Evolutionary conservation across 2,888 invertebrate genomes (phyloP).

Genomic region (Hybos culiciformis): DNA sequence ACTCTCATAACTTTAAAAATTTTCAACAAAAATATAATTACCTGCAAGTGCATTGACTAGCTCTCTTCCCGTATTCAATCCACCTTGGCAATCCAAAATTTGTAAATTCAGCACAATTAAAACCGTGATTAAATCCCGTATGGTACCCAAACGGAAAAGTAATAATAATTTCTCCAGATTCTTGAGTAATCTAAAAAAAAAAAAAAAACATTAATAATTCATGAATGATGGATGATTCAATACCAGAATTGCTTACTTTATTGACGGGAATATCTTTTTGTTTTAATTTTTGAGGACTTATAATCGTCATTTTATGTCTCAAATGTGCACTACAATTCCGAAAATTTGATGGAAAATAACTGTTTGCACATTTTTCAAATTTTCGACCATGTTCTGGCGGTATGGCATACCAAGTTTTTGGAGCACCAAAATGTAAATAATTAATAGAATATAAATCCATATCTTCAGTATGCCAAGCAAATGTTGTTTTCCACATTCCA

Average conservation of each 20-base stretch:
- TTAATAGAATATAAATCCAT: conserved; percentile 99
- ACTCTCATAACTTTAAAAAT: too few relatives aligned
- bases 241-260: too few relatives aligned
- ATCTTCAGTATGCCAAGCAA: conserved; percentile 99
- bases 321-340: conserved; percentile 83
- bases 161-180: conserved; percentile 94
- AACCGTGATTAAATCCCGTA: conserved; percentile 96
- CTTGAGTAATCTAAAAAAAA: conserved; percentile 68
- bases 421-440: conserved; percentile 84
- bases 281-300: conserved; percentile 84
- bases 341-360: conserved; percentile 77
- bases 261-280: conserved; percentile 91
- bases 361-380: conserved; percentile 82
- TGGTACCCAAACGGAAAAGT: conserved; percentile 99
- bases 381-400: conserved; percentile 91
- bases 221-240: too few relatives aligned
- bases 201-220: conserved; percentile 5
- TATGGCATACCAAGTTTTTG: conserved; percentile 65
- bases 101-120: conserved; percentile 97
- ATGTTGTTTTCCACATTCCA: conserved; percentile 99
- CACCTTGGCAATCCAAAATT: conserved; percentile 96
- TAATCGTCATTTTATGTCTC: conserved; percentile 96
- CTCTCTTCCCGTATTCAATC: conserved; percentile 96
- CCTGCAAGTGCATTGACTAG: conserved; percentile 71
- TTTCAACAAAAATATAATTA: conserved; percentile 89